A percentile compares a stretch with the other conserved stretches of the same genome.
Evolutionary conservation across 2,113 vertebrate species (phyloP).

Genomic region (Aleadryas rufinucha): DNA sequence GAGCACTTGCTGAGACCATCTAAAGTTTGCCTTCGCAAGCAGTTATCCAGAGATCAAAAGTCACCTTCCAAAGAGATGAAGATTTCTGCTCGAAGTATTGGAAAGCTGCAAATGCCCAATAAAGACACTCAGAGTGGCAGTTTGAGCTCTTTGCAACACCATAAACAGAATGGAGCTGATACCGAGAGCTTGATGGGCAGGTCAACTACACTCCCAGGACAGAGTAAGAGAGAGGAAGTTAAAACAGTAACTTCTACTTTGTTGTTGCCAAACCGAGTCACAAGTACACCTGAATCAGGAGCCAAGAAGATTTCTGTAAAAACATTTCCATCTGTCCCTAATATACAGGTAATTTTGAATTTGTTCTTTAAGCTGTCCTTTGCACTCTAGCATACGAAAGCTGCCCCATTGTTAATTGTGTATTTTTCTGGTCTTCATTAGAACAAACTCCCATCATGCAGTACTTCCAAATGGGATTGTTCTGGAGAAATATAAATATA

Average conservation of each 20-base stretch:
- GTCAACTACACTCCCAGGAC: slow-evolving; percentile 62
- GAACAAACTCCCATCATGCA: background rate
- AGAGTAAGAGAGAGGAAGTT: slow-evolving; percentile 59
- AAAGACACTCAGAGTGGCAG: slow-evolving; percentile 23
- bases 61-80: slow-evolving; percentile 51
- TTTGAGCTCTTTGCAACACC: slow-evolving; percentile 22
- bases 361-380: background rate
- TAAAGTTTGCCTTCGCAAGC: slow-evolving; percentile 76
- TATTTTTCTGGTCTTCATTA: background rate
- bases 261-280: slow-evolving; percentile 46
- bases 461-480: background rate
- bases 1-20: slow-evolving; percentile 87
- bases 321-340: slow-evolving; percentile 40
- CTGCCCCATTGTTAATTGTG: background rate
- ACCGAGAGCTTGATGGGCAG: background rate
- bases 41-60: slow-evolving; percentile 2
- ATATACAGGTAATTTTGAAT: slow-evolving; percentile 66
- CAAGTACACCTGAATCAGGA: slow-evolving; percentile 30
- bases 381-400: background rate
- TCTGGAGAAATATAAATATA: background rate
- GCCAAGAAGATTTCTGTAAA: slow-evolving; percentile 66
- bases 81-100: background rate
- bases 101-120: slow-evolving; percentile 29
- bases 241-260: slow-evolving; percentile 69
- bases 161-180: slow-evolving; percentile 6